Conservation (phyloP, 2,113 vertebrate genomes). For the Alethe diademata region DNA sequence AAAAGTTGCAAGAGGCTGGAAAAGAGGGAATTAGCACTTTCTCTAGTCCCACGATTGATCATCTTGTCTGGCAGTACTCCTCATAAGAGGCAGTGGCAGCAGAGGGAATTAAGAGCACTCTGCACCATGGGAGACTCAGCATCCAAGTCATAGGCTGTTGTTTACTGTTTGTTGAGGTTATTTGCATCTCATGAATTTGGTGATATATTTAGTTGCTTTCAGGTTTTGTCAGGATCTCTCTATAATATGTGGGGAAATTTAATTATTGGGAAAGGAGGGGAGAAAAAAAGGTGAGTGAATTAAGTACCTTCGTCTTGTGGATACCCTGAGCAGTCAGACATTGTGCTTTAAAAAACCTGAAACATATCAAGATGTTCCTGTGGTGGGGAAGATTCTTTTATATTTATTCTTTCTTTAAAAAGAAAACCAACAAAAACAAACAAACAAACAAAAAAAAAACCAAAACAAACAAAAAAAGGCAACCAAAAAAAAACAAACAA, state of each 20-base stretch:
- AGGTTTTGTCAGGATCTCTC: background rate
- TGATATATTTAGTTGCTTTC: background rate
- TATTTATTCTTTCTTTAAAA: background rate
- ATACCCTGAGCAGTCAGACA: background rate
- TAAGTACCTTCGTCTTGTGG: background rate
- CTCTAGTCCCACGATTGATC: background rate
- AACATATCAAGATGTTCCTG: background rate
- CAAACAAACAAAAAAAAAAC: background rate
- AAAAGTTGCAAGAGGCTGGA: background rate
- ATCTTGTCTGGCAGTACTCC: background rate
- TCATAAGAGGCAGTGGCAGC: background rate
- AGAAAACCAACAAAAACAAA: background rate
- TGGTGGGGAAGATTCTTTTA: background rate
- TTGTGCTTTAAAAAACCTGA: background rate
- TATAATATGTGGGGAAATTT: background rate
- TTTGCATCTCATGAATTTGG: constrained; percentile 17
- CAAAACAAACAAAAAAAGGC: no score
- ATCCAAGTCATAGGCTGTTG: background rate
- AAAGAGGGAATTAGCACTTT: background rate
- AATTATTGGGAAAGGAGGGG: background rate
- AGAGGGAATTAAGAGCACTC: background rate
- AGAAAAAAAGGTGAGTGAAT: background rate
- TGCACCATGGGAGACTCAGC: background rate
- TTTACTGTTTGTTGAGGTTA: background rate
- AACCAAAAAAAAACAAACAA: no score